Evolutionary conservation across 2,113 vertebrate genomes (phyloP).

Genomic region (Phainopepla nitens): DNA sequence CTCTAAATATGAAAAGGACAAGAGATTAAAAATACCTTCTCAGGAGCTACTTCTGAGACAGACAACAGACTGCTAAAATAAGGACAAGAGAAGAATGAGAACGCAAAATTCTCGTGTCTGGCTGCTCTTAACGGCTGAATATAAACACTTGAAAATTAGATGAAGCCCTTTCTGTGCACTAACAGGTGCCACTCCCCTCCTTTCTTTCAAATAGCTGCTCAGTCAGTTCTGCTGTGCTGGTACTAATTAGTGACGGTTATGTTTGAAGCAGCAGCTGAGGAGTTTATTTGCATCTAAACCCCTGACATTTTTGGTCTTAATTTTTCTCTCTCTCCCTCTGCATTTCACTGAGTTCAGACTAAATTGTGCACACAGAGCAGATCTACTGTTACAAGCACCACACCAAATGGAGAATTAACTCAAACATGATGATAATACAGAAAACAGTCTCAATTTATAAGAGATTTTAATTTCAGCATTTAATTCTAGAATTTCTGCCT

Average conservation of each 20-base stretch:
- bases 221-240: not conserved
- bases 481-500: not conserved
- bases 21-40: not conserved
- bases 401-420: not conserved
- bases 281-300: not conserved
- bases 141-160: slow-evolving; percentile 1
- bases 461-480: not conserved
- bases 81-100: not conserved
- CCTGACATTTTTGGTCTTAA: not conserved
- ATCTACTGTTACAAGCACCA: not conserved
- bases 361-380: not conserved
- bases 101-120: not conserved
- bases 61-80: not conserved
- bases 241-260: not conserved
- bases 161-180: not conserved
- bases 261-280: slow-evolving; percentile 21
- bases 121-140: not conserved
- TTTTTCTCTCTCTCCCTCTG: not conserved
- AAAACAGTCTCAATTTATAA: not conserved
- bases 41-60: not conserved
- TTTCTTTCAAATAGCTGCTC: not conserved
- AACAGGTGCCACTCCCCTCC: slow-evolving; percentile 19
- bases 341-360: not conserved
- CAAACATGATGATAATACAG: not conserved
- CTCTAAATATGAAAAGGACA: not conserved